Evolutionary conservation across 1,140 invertebrate species (phyloP).

Genomic region (Chironomus tepperi): DNA sequence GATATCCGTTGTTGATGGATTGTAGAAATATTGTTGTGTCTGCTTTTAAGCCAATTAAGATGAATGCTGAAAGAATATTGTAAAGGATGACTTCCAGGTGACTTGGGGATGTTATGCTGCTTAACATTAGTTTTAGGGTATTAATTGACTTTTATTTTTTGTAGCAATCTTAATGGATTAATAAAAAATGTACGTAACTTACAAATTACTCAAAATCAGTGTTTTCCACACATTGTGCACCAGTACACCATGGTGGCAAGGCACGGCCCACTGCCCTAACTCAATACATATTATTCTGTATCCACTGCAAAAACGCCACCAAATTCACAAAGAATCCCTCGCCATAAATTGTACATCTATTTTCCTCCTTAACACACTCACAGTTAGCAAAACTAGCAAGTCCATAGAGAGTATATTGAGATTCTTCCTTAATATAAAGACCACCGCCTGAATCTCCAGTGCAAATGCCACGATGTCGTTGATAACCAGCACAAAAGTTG

Average conservation of each 20-base stretch:
- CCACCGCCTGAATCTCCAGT: not conserved
- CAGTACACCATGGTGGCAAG: no score
- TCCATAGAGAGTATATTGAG: not conserved
- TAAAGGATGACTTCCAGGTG: no score
- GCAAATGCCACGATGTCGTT: not conserved
- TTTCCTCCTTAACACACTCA: not conserved
- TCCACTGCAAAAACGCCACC: not conserved
- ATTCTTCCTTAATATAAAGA: not conserved
- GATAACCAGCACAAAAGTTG: not conserved
- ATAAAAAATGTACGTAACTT: no score
- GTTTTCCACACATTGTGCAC: no score
- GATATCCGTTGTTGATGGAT: constrained; percentile 26
- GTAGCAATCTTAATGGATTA: no score
- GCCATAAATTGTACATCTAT: not conserved
- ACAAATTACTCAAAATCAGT: no score
- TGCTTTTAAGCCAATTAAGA: not conserved
- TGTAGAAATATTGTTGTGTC: not conserved
- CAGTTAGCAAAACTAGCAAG: not conserved
- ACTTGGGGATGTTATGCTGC: no score
- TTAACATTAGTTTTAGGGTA: no score
- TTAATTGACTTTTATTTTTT: no score
- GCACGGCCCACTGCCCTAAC: no score
- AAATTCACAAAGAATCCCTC: constrained; percentile 7
- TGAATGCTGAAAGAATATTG: not conserved
- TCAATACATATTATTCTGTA: not conserved